Evolutionary conservation across 2,113 vertebrate species (phyloP), one percentile per base, ranked within the genome.

Genomic region (Apistogramma diplotaenia): DNA sequence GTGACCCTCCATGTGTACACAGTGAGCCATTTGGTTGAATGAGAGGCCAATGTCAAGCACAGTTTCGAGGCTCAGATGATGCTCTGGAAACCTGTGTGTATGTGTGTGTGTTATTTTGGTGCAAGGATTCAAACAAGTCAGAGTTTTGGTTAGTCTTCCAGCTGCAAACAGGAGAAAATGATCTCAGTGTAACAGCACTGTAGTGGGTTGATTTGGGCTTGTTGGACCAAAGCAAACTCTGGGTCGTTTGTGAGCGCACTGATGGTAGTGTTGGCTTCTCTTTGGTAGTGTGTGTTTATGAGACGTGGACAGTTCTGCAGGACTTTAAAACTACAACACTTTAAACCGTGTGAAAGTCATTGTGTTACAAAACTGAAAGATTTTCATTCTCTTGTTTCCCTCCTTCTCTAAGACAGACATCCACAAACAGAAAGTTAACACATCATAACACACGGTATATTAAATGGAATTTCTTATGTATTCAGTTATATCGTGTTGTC

Each of bases 1-100:
- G 73, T 82, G 85, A 84, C 73, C 78, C 87, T 89, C 49, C 73
- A 71, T 35, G 33, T 59, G 82, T 61, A 27, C 72, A 82, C 78
- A 81, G 60, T 56, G 72, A 79, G 59, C 72, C 8, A 31, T 40
- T 61, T 49, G 37, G 0, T 7, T 78, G 73, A 85, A 61, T 77
- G 54, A 73, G 75, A 79, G 27, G 74, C 79, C 49, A 16, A 33
- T 16, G 19, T 57, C 74, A 56, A 88, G 84, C 59, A 61, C 53
- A 18, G 18, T 81, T 53, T 87, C 82, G 56, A 79, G 35, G 86
- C 84, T 81, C 59, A 58, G 43, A 73, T 49, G 74, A 79, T 70
- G 78, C 58, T 75, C 23, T 73, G 57, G 71, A 78, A 62, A 55
- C 80, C 23, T 65, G 23, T 5, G 6, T 60, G 29, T 18, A 10